These are phyloP conservation scores for Lepidochitona cinerea DNA, from an alignment of 2,888 invertebrate species.

Conservation along the genomic window DNA sequence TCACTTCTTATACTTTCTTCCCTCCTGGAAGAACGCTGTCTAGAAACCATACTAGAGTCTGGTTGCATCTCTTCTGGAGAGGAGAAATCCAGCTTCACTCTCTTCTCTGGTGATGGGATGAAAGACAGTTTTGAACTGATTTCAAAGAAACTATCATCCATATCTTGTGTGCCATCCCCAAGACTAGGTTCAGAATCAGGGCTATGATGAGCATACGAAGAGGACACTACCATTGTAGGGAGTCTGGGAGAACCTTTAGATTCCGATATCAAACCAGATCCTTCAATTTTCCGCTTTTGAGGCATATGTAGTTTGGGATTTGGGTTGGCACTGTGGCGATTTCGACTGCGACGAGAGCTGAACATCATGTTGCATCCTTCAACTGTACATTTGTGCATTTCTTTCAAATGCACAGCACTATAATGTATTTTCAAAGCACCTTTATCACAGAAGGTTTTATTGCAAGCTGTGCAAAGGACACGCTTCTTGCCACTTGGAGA, in stretches of 20 bases:
- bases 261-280: constrained; percentile 48
- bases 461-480: constrained; percentile 97
- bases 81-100: constrained; percentile 43
- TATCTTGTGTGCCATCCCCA: constrained; percentile 38
- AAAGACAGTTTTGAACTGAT: constrained; percentile 54
- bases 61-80: background rate
- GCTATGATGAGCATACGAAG: constrained; percentile 36
- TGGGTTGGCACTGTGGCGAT: constrained; percentile 97
- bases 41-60: background rate
- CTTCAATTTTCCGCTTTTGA: constrained; percentile 87
- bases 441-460: constrained; percentile 99
- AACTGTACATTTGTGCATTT: constrained; percentile 99
- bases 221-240: constrained; percentile 45
- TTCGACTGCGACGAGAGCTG: constrained; percentile 94
- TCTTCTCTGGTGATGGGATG: constrained; percentile 55
- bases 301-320: constrained; percentile 98
- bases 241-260: constrained; percentile 30
- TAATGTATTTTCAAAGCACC: constrained; percentile 99
- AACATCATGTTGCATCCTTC: constrained; percentile 99
- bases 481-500: constrained; percentile 82
- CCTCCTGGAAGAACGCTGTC: background rate
- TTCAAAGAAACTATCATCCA: constrained; percentile 53
- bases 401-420: constrained; percentile 97
- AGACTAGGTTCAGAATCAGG: constrained; percentile 43
- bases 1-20: background rate